Evolutionary conservation across 2,888 invertebrate genomes (phyloP).

Genomic region (Coleophora deauratella): DNA sequence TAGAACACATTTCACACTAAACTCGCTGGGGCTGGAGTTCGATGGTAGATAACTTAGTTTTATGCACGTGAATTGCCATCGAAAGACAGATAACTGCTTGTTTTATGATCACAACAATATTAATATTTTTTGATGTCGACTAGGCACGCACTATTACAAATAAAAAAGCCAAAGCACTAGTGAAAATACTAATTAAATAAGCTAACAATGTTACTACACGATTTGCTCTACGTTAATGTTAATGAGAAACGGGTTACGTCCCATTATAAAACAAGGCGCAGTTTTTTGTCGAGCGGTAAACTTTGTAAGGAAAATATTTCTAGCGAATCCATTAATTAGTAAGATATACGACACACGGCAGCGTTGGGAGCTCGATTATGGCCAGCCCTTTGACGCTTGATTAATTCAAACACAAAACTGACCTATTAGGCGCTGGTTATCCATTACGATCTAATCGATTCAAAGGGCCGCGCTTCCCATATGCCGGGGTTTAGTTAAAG

Average conservation of each 20-base stretch:
- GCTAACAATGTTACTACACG: slow-evolving; percentile 17
- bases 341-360: slow-evolving; percentile 63
- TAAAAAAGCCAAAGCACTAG: slow-evolving; percentile 9
- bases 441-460: slow-evolving; percentile 66
- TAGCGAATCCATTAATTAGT: slow-evolving; percentile 70
- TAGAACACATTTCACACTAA: slow-evolving; percentile 72
- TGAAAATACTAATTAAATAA: slow-evolving; percentile 8
- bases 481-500: slow-evolving; percentile 50
- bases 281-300: slow-evolving; percentile 48
- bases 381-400: slow-evolving; percentile 67
- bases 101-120: slow-evolving; percentile 57
- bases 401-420: slow-evolving; percentile 70
- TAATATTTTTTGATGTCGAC: slow-evolving; percentile 64
- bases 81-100: slow-evolving; percentile 43
- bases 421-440: slow-evolving; percentile 60
- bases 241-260: slow-evolving; percentile 9
- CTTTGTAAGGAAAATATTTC: slow-evolving; percentile 60
- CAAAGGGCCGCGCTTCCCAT: slow-evolving; percentile 63
- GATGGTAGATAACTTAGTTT: slow-evolving; percentile 65
- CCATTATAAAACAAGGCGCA: slow-evolving; percentile 9
- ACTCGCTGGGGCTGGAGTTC: slow-evolving; percentile 53
- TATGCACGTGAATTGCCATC: slow-evolving; percentile 67
- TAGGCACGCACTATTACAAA: slow-evolving; percentile 43
- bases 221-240: too few relatives aligned
- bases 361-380: slow-evolving; percentile 60